Evolutionary conservation across 2,888 invertebrate genomes (phyloP), one percentile per base, ranked within the genome.

Genomic region (Spicauda simplicius): DNA sequence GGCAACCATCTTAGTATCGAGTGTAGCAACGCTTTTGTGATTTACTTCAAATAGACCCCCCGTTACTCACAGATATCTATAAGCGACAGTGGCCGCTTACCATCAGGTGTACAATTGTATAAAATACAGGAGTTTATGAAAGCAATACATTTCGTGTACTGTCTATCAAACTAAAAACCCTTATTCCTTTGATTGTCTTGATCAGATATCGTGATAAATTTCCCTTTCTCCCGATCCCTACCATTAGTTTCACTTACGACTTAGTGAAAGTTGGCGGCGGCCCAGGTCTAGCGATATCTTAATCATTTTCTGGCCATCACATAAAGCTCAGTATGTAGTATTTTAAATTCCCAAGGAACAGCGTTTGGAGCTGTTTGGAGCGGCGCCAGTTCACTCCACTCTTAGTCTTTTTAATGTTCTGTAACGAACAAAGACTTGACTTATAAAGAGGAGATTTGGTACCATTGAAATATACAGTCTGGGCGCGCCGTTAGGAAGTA

Each of bases 361-460:
- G 56, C 53, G 45, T 63, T 63, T 55, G 60, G 60, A 66, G 64
- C 70, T 70, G 66, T 67, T 70, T 74, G 74, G 74, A 71, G 66
- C 41, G 45, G 41, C 53, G 71, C 73, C 74, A 74, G 56, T 14
- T 48, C 16, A 1, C 41, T 56, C 25, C 54, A 55, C 45, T 63
- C 45, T 63, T 63, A 45, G 63, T 63, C 55, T 63, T 63, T 55
- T 45, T 62, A 62, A 61, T 61, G 61, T 53, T 41, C 62, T 55
- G 62, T 63, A 55, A 63, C 62, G 54, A 63, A 63, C 62, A 63
- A 63, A 55, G 62, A 55, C 62, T 45, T 55, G 55, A 61, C 62
- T 63, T 63, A 63, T 63, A 63, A 45, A 63, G 61, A 63, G 62
- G 62, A 33, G 62, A 63, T 63, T 63, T 63, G 62, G 62, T 63